These are phyloP conservation scores for Plusia festucae DNA, from an alignment of 2,888 invertebrate species.

Conservation along the genomic window DNA sequence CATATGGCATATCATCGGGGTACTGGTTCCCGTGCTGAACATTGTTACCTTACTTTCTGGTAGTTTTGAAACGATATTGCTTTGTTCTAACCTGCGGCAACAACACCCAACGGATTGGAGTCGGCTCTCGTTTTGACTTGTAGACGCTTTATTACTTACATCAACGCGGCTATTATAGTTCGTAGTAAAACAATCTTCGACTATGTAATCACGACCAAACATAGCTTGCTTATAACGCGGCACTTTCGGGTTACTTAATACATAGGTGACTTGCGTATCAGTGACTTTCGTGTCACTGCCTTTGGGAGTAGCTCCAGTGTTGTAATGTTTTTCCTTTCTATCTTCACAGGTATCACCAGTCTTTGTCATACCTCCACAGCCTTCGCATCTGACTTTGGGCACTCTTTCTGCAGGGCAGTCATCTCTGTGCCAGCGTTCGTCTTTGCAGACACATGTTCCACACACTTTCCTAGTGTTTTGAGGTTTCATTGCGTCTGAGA, in stretches of 20 bases:
- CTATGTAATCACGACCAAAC: constrained; percentile 67
- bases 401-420: constrained; percentile 67
- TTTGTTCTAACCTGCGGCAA: constrained; percentile 53
- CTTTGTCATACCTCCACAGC: constrained; percentile 73
- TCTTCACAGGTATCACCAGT: constrained; percentile 78
- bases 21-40: constrained; percentile 50
- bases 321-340: constrained; percentile 65
- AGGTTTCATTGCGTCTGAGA: constrained; percentile 60
- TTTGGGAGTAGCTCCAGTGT: constrained; percentile 72
- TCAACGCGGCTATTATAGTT: constrained; percentile 44
- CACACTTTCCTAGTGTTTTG: constrained; percentile 73
- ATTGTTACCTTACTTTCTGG: constrained; percentile 49
- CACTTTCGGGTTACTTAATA: constrained; percentile 68
- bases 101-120: constrained; percentile 53
- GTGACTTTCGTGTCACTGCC: constrained; percentile 68
- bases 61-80: constrained; percentile 45
- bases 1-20: constrained; percentile 17
- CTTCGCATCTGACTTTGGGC: constrained; percentile 64
- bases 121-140: constrained; percentile 31
- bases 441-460: constrained; percentile 80
- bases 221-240: constrained; percentile 67
- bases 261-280: constrained; percentile 70
- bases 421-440: constrained; percentile 81
- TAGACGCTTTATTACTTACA: constrained; percentile 22
- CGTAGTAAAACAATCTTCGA: constrained; percentile 63